phyloP scores from a whole-genome alignment of 2,888 invertebrate genomes.

The Stenodera caucasica region DNA sequence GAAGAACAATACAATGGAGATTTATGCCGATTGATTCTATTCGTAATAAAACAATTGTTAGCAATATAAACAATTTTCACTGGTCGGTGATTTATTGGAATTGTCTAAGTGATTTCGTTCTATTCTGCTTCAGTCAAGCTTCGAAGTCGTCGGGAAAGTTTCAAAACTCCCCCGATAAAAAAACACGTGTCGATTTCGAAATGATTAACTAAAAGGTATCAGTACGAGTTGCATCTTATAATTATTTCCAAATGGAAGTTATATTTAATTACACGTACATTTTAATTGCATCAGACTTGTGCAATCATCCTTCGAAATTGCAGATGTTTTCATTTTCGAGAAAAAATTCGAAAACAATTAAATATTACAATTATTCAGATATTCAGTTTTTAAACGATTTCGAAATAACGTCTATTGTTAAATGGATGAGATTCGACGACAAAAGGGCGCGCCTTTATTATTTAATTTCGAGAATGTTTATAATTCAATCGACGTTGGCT shows the following conservation, averaged over 20 bases:
- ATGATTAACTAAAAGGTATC: neutral
- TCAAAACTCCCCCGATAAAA: neutral
- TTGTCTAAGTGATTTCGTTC: neutral
- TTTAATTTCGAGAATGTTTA: no score
- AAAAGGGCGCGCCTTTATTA: no score
- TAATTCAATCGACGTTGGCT: no score
- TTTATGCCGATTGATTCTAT: neutral
- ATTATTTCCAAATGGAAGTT: neutral
- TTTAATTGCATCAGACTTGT: conserved; percentile 2
- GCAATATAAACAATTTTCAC: neutral
- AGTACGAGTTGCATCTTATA: neutral
- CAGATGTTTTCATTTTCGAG: neutral
- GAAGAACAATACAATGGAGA: neutral
- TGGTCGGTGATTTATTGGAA: neutral
- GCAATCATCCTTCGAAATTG: neutral
- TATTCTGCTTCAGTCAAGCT: neutral
- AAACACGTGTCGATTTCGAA: neutral
- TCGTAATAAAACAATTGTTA: no score
- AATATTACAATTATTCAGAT: neutral
- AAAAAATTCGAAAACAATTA: neutral
- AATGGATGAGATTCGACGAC: no score
- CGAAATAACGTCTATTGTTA: no score
- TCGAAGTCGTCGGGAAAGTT: neutral
- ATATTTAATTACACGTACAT: neutral
- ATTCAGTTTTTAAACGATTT: neutral